Conservation (phyloP, 2,797 vertebrate species). For the Apodemus agrarius region DNA sequence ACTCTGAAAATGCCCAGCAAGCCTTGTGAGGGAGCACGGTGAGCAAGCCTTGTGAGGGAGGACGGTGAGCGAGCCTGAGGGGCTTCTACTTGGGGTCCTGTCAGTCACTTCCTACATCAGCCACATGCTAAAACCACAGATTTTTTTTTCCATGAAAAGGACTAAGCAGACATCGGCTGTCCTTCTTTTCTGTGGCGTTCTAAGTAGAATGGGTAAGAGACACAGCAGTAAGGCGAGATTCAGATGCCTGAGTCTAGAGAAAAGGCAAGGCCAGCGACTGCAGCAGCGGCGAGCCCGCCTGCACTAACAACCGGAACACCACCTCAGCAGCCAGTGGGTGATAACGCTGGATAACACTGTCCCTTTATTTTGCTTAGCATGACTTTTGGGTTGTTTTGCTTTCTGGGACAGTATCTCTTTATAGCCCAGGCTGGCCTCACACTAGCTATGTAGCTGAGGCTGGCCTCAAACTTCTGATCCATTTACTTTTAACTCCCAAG, state of each 20-base stretch:
- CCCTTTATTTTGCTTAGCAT: not conserved
- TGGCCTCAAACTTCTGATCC: not conserved
- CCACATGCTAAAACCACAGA: not conserved
- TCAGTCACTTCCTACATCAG: slow-evolving; percentile 8
- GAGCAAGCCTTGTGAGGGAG: slow-evolving; percentile 26
- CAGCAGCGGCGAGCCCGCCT: not conserved
- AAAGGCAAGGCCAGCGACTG: not conserved
- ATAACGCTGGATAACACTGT: not conserved
- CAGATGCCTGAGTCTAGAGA: slow-evolving; percentile 34
- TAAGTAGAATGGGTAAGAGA: slow-evolving; percentile 16
- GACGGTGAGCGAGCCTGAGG: slow-evolving; percentile 6
- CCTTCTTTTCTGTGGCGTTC: slow-evolving; percentile 9
- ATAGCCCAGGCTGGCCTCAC: not conserved
- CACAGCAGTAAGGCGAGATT: slow-evolving; percentile 30
- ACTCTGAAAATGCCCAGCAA: not conserved
- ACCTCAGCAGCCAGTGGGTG: not conserved
- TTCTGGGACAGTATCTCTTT: not conserved
- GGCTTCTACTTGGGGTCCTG: slow-evolving; percentile 28
- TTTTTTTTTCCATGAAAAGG: slow-evolving; percentile 29
- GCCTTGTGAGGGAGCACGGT: not conserved
- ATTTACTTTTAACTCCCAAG: not conserved
- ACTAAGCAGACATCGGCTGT: not conserved
- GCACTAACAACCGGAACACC: not conserved
- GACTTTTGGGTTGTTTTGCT: not conserved
- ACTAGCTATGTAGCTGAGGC: not conserved